phyloP scores from a whole-genome alignment of 2,113 vertebrate species.

The Triplophysa rosa region DNA sequence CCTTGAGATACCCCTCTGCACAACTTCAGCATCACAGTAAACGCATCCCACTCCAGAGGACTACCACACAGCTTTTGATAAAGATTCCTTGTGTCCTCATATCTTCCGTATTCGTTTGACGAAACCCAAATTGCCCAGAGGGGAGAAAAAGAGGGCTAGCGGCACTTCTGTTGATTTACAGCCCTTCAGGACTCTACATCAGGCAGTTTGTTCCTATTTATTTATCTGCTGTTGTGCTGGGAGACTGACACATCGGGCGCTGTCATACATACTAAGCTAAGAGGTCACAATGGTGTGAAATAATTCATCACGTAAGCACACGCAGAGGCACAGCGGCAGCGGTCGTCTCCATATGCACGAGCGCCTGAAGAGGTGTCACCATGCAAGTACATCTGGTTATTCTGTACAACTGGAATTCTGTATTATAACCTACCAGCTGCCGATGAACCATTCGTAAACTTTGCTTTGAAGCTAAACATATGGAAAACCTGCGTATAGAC shows the following conservation, averaged over 20 bases:
- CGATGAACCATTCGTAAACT: conserved; percentile 4
- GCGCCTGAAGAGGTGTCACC: background rate
- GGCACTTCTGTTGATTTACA: conserved; percentile 41
- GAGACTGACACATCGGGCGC: conserved; percentile 39
- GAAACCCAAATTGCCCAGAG: conserved; percentile 13
- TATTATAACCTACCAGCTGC: conserved; percentile 5
- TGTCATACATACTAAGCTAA: conserved; percentile 46
- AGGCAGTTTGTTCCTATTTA: conserved; percentile 39
- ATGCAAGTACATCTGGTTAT: background rate
- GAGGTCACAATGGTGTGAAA: conserved; percentile 40
- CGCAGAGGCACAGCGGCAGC: conserved; percentile 7
- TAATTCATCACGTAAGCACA: conserved; percentile 41
- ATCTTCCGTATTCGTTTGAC: background rate
- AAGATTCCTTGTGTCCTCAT: background rate
- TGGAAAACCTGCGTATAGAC: background rate
- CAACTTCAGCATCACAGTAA: background rate
- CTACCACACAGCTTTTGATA: background rate
- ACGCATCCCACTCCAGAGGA: background rate
- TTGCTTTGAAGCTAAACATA: background rate
- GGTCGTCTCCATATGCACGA: background rate
- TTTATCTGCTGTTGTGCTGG: conserved; percentile 32
- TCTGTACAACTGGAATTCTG: conserved; percentile 6
- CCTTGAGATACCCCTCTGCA: conserved; percentile 13
- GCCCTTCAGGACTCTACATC: conserved; percentile 39
- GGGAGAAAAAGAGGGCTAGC: conserved; percentile 13